phyloP scores from a whole-genome alignment of 23 tunicate genomes.

The Phallusia fumigata region DNA sequence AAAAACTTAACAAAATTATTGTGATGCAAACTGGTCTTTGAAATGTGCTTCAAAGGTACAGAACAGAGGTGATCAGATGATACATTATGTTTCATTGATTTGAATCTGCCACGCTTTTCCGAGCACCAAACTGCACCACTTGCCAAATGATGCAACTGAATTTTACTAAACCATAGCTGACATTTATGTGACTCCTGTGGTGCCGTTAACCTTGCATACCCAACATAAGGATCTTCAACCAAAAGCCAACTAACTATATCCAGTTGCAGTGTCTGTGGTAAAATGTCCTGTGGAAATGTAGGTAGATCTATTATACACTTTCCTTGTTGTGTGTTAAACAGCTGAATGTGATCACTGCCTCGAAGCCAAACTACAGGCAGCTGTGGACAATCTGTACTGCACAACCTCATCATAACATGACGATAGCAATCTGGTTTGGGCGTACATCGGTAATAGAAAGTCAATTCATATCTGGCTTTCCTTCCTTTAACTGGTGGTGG shows the following conservation, averaged over 20 bases:
- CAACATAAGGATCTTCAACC: constrained; percentile 42
- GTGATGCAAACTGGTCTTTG: background rate
- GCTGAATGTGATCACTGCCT: constrained; percentile 18
- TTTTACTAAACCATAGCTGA: background rate
- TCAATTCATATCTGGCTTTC: constrained; percentile 1
- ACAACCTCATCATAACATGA: constrained; percentile 29
- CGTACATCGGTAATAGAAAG: background rate
- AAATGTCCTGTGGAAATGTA: background rate
- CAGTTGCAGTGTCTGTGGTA: background rate
- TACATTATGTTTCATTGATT: background rate
- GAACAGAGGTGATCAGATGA: background rate
- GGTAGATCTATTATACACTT: background rate
- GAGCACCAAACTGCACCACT: constrained; percentile 27
- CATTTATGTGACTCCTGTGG: background rate
- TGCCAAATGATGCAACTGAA: background rate
- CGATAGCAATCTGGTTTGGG: background rate
- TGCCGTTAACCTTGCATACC: constrained; percentile 10
- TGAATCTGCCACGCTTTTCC: background rate
- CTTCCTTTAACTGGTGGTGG: constrained; percentile 12
- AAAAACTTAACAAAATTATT: constrained; percentile 12
- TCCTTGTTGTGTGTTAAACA: background rate
- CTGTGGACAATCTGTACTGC: background rate
- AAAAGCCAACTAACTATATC: constrained; percentile 19
- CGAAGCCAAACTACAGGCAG: constrained; percentile 54
- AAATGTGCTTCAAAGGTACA: background rate